Evolutionary conservation across 2,888 invertebrate species (phyloP), one percentile per base, ranked within the genome.

Genomic region (Zygothrica quintamaculata): DNA sequence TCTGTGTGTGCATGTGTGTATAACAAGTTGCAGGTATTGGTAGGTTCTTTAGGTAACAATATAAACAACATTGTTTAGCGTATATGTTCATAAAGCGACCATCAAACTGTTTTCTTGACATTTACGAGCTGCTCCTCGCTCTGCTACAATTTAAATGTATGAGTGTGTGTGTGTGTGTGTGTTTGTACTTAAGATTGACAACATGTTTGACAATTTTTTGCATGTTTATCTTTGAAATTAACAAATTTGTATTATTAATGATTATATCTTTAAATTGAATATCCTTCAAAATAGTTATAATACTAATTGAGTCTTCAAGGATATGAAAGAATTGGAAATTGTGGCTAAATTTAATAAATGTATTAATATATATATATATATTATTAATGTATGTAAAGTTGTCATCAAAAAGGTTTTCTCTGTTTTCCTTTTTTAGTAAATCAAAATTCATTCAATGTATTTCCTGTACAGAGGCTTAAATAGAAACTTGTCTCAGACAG

Each of bases 11-110:
- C 13, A 6, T 33, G n/a, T 34, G 16, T 25, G 37, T 50, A 13
- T 60, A 40, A 69, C 68, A 78, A 74, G 59, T 44, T 65, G 61
- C 42, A 44, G 52, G 53, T 42, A 31, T 65, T 37, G 22, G 55
- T 15, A 12, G 33, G 25, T 36, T 18, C 16, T 37, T 36, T 15
- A 60, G 37, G 42, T 43, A 59, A 8, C 55, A 72, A 72, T 59
- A 74, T 65, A 79, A 77, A 69, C 74, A 79, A 69, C 53, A 36
- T 52, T 78, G 67, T 70, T 22, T 71, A 55, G 78, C 61, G 61
- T 51, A 76, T 70, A 71, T 72, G 56, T 56, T 73, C 58, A 70
- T 77, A 62, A 71, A 22, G 18, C 18, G 18, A 44, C 53, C 56
- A 58, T 65, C 51, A 53, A 58, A 29, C 55, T 57, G 67, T 59